These are phyloP conservation scores for Tamandua tetradactyla DNA, from an alignment of 2,797 vertebrate species.

Conservation along the genomic window DNA sequence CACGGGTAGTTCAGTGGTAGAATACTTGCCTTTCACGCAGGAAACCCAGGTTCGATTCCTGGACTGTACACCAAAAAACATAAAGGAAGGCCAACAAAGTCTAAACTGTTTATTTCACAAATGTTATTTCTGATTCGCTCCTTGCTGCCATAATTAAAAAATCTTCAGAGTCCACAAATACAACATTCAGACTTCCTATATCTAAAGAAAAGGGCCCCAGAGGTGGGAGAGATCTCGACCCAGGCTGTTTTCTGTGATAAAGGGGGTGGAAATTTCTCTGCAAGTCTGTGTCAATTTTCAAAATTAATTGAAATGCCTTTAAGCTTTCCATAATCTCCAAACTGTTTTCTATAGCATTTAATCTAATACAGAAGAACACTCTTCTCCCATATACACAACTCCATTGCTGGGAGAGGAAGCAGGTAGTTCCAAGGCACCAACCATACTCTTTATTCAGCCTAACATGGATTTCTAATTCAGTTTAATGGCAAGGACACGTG, in stretches of 20 bases:
- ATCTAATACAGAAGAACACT: neutral
- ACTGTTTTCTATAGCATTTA: neutral
- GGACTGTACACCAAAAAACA: no score
- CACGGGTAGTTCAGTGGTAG: no score
- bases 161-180: neutral
- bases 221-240: neutral
- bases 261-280: neutral
- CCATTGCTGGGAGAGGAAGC: fast-evolving
- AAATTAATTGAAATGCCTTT: neutral
- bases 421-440: neutral
- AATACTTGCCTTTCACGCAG: no score
- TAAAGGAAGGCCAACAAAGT: neutral
- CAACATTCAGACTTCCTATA: neutral
- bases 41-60: no score
- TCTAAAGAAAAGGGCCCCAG: neutral
- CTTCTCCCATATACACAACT: neutral
- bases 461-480: neutral
- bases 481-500: neutral
- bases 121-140: neutral
- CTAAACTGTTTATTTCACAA: constrained; percentile 65
- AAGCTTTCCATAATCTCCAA: neutral
- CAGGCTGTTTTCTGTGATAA: neutral
- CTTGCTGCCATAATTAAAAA: constrained; percentile 10
- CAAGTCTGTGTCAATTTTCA: neutral
- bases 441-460: neutral